Percentiles rank a stretch among this genome's conserved stretches.
Conservation (phyloP, 2,888 invertebrate genomes). For the Latheticus oryzae region DNA sequence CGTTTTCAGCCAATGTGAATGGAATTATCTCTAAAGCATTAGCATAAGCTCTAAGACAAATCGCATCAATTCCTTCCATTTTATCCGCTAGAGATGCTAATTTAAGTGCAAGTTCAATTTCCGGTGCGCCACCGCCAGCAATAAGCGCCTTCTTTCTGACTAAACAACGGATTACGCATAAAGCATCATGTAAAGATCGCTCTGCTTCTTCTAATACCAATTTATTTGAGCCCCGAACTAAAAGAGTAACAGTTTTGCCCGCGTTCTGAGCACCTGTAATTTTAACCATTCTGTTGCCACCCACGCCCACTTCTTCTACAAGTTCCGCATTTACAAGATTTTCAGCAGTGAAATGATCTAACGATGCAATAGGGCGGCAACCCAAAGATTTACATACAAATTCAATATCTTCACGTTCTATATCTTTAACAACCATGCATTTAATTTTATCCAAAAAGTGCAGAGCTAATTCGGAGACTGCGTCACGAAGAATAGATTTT, state of each 20-base stretch:
- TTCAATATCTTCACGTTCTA: constrained; percentile 98
- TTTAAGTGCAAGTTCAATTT: constrained; percentile 91
- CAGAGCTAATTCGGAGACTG: constrained; percentile 94
- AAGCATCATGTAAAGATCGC: constrained; percentile 84
- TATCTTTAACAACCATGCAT: constrained; percentile 97
- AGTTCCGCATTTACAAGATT: constrained; percentile 92
- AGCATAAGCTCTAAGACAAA: constrained; percentile 95
- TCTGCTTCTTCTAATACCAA: constrained; percentile 85
- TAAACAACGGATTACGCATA: constrained; percentile 94
- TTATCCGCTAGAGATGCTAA: constrained; percentile 85
- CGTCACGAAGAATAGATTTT: constrained; percentile 88
- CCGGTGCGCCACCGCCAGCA: constrained; percentile 97
- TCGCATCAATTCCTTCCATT: constrained; percentile 91
- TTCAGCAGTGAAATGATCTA: constrained; percentile 96
- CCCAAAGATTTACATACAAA: constrained; percentile 95
- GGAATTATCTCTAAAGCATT: constrained; percentile 96
- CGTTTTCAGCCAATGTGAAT: constrained; percentile 91
- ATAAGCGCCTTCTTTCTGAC: constrained; percentile 93
- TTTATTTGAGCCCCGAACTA: constrained; percentile 90
- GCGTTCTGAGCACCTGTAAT: constrained; percentile 74
- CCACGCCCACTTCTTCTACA: constrained; percentile 92
- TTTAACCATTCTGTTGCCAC: constrained; percentile 90
- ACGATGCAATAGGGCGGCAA: constrained; percentile 96
- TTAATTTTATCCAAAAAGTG: constrained; percentile 99
- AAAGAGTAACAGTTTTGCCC: constrained; percentile 91